Percentiles rank a stretch among this genome's conserved stretches.
Evolutionary conservation across 2,888 invertebrate species (phyloP).

Genomic region (Cantharis nigra): DNA sequence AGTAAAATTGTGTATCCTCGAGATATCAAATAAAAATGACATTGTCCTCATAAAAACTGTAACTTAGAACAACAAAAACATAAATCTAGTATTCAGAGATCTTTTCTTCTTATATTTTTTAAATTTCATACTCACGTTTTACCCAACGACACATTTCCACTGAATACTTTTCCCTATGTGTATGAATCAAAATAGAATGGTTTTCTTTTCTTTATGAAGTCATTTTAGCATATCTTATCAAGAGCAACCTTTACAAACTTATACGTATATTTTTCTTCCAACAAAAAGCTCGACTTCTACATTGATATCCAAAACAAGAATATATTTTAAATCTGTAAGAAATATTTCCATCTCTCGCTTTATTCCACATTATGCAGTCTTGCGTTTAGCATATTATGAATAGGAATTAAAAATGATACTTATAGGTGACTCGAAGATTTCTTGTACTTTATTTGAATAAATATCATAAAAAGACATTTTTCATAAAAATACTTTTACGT

Average conservation of each 20-base stretch:
- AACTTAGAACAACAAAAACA: background rate
- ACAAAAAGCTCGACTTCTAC: background rate
- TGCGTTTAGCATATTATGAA: background rate
- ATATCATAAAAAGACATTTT: background rate
- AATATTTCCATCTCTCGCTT: background rate
- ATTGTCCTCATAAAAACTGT: background rate
- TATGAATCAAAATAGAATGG: constrained; percentile 3
- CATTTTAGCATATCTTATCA: background rate
- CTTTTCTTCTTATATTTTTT: background rate
- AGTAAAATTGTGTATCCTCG: background rate
- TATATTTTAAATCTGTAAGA: background rate
- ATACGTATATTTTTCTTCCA: background rate
- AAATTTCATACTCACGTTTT: background rate
- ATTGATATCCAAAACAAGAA: background rate
- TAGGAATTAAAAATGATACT: background rate
- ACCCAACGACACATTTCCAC: background rate
- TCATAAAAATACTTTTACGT: background rate
- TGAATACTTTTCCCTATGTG: background rate
- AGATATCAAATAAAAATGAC: background rate
- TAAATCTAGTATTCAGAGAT: background rate
- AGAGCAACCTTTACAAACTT: background rate
- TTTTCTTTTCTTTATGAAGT: background rate
- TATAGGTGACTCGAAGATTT: background rate
- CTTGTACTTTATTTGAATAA: background rate
- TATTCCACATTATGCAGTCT: background rate